Evolutionary conservation across 2,888 invertebrate genomes (phyloP), one percentile per base, ranked within the genome.

Genomic region (Sphinx pinastri): DNA sequence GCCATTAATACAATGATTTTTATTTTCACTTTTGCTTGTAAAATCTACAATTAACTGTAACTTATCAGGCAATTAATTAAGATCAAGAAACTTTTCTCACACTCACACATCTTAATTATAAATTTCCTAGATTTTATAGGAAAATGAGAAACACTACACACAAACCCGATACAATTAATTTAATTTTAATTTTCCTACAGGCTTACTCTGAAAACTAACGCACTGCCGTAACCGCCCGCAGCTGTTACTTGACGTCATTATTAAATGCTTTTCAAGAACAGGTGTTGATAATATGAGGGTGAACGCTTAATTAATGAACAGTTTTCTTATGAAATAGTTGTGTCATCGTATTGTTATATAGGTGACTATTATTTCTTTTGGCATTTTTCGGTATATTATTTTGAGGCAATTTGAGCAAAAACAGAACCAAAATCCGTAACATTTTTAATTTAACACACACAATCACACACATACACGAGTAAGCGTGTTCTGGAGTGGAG

Each of bases 211-310:
- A 90, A 91, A 91, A 92, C 91, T 92, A 91, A 80, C 86, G 87
- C 82, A 82, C 75, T 77, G 79, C 79, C 83, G 75, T 84, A 85
- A 81, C 81, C 83, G 76, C 80, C 76, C 81, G 73, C 92, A 93
- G 90, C 92, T 93, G 93, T 86, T 89, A 81, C 90, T 80, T 87
- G 87, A 88, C 88, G 91, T 88, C 88, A 92, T 93, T 93, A 93
- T 93, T 92, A 93, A 93, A 88, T 84, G 92, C 91, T 92, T 93
- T 92, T 92, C 93, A 90, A 86, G 90, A 91, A 86, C 94, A 94
- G 93, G 94, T 93, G 93, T 87, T 92, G 90, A 91, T 93, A 88
- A 91, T 92, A 94, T 89, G 85, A 88, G 89, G 89, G 90, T 86
- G 88, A 91, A 90, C 84, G 83, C 88, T 91, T 91, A 92, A 93